Evolutionary conservation across 2,797 vertebrate genomes (phyloP).

Genomic region (Gallinago nigripennis): DNA sequence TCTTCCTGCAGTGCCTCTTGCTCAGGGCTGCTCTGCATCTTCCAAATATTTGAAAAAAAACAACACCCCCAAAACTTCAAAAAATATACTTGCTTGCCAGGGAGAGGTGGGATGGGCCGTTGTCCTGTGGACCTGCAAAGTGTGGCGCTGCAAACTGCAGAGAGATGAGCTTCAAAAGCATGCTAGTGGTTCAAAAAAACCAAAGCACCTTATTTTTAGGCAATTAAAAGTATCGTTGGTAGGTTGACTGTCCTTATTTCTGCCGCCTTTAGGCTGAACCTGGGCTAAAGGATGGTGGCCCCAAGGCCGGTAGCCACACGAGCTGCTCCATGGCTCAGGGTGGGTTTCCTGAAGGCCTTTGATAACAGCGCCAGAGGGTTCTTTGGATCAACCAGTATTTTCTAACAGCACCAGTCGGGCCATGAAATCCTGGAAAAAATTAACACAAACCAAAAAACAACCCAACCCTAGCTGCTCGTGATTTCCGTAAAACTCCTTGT

Average conservation of each 20-base stretch:
- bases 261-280: background rate
- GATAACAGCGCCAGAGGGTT: background rate
- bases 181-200: background rate
- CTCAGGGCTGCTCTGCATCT: background rate
- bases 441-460: background rate
- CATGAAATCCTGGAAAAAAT: background rate
- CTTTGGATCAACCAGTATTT: background rate
- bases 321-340: background rate
- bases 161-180: no score
- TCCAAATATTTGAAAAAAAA: background rate
- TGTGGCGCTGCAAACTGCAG: background rate
- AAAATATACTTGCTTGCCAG: background rate
- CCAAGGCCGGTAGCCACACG: accelerated
- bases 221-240: background rate
- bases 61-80: no score
- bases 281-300: background rate
- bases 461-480: background rate
- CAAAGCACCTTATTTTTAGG: background rate
- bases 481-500: background rate
- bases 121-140: background rate
- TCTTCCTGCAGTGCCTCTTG: background rate
- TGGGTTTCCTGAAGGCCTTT: background rate
- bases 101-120: background rate
- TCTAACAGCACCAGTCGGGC: background rate
- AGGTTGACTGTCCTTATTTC: accelerated